Base-by-base conservation (phyloP, 2,888 invertebrate genomes). In the Agonum fuliginosum region DNA sequence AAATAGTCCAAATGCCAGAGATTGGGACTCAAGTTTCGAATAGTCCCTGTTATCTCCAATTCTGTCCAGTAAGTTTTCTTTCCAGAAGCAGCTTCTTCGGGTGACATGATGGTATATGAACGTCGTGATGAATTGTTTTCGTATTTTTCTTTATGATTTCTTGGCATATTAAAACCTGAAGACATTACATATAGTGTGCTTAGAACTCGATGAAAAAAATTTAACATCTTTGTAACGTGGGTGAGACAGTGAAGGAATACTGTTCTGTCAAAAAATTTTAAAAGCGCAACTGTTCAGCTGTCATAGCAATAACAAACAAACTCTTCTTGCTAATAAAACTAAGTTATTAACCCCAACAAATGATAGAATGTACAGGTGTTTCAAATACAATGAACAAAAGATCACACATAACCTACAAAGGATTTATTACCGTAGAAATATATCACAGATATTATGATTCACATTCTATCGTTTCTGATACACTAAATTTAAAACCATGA, bases 1-100 rank as follows among this genome's bases (percentile, higher is more conserved):
- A 99, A 90, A 88, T 98, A 96, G 81, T 93, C 91, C 88, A 97
- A 91, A 87, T 94, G 93, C 93, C 97, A 99, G 84, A 99, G 88
- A 83, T 93, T 92, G 34, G 97, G 95, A 88, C 97, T 97, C 84
- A 99, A 89, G 87, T 97, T 98, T 84, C 97, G 93, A 85, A 99
- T 96, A 89, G 93, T 94, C 88, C 99, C 99, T 96, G 90, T 91
- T 91, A 91, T 90, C 91, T 91, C 90, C 82, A 90, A 88, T 83
- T 87, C 85, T 80, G 94, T 93, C 97, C 97, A 98, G 87, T 93
- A 92, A 82, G 96, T 94, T 88, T 96, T 95, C 88, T 97, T 95
- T 81, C 97, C 97, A 83, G 95, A 92, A 85, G 95, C 95, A 86
- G 95, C 92, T 86, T 98, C 97, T 88, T 97, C 97, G 83, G 94